A percentile compares a stretch with the other conserved stretches of the same genome.
Conservation (phyloP, 2,888 invertebrate species). For the Sesia bembeciformis region DNA sequence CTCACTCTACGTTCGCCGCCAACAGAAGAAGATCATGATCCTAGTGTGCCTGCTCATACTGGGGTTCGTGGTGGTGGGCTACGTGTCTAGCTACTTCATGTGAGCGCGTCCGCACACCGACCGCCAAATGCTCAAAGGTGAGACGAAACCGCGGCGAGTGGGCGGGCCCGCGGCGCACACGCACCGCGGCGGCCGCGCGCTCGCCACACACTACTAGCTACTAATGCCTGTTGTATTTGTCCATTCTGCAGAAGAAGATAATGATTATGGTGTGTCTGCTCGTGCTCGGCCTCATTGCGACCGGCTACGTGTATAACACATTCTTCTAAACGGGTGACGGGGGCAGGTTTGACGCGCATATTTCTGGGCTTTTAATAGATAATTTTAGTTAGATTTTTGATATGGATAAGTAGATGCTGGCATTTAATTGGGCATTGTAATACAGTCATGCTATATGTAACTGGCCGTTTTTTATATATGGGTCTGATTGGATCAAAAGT, state of each 20-base stretch:
- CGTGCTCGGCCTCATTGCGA: slow-evolving; percentile 82
- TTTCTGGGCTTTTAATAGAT: slow-evolving; percentile 42
- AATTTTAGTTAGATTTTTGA: slow-evolving; percentile 33
- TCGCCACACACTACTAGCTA: slow-evolving; percentile 41
- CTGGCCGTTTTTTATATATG: too few species aligned
- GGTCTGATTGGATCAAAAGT: background rate
- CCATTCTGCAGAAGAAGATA: slow-evolving; percentile 90
- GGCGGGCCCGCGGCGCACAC: slow-evolving; percentile 8
- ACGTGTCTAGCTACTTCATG: slow-evolving; percentile 76
- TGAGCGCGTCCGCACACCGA: slow-evolving; percentile 45
- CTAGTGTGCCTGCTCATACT: slow-evolving; percentile 91
- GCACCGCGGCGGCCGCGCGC: slow-evolving; percentile 18
- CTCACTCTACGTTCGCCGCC: slow-evolving; percentile 32
- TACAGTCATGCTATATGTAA: too few species aligned
- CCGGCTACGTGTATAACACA: slow-evolving; percentile 71
- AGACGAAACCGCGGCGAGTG: slow-evolving; percentile 13
- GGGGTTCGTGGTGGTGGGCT: slow-evolving; percentile 85
- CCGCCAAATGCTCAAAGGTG: slow-evolving; percentile 63
- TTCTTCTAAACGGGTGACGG: slow-evolving; percentile 61
- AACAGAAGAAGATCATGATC: slow-evolving; percentile 94
- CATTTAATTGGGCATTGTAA: background rate
- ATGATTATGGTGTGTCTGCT: slow-evolving; percentile 93
- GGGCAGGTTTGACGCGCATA: slow-evolving; percentile 65
- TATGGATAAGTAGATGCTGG: background rate
- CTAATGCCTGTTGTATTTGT: slow-evolving; percentile 68